Conservation (phyloP, 2,888 invertebrate species). For the Stenodema calcarata region DNA sequence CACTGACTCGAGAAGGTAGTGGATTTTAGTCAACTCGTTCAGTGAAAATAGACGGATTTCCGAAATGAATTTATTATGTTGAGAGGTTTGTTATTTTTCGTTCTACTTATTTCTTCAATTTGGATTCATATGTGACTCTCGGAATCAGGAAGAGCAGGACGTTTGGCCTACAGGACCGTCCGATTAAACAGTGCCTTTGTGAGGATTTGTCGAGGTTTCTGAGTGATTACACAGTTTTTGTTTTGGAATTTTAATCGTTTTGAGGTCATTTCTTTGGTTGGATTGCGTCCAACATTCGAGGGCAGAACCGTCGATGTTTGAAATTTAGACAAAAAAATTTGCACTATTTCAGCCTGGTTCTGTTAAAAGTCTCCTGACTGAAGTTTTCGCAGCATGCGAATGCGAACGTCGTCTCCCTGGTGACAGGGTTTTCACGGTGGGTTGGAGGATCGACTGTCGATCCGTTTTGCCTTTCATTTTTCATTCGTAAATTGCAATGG, state of each 20-base stretch:
- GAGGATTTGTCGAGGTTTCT: background rate
- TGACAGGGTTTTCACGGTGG: background rate
- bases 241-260: constrained; percentile 11
- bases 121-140: background rate
- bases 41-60: background rate
- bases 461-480: background rate
- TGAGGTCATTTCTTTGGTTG: background rate
- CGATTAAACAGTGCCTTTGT: background rate
- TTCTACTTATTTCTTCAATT: background rate
- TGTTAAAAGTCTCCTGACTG: background rate
- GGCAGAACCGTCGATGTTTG: background rate
- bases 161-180: background rate
- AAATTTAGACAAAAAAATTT: background rate
- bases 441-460: background rate
- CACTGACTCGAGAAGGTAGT: background rate
- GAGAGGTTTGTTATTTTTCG: background rate
- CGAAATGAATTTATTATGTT: background rate
- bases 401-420: background rate
- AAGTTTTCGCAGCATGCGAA: background rate
- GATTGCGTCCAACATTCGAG: background rate
- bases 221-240: constrained; percentile 8
- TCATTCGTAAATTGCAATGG: background rate
- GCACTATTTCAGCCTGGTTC: background rate
- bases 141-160: background rate
- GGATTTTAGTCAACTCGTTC: background rate